These are phyloP conservation scores for Python bivittatus DNA, from an alignment of 2,113 vertebrate genomes.

Conservation along the genomic window DNA sequence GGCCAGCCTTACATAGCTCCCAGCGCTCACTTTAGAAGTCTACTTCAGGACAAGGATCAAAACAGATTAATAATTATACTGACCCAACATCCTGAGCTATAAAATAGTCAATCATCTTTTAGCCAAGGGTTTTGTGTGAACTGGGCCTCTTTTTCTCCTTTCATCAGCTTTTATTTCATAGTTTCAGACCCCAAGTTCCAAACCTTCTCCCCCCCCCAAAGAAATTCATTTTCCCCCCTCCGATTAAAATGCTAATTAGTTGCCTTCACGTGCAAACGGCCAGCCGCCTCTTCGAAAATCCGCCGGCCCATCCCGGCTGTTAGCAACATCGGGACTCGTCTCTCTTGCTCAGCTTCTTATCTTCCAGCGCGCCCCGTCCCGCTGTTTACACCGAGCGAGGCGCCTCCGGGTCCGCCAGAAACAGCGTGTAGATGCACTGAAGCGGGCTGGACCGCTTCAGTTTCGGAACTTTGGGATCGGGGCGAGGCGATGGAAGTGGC, in stretches of 20 bases:
- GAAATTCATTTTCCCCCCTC: conserved; percentile 15
- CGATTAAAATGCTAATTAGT: conserved; percentile 58
- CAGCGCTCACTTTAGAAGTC: background rate
- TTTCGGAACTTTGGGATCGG: background rate
- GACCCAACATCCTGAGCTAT: background rate
- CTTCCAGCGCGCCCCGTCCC: too few species aligned
- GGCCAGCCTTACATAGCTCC: background rate
- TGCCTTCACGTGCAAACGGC: background rate
- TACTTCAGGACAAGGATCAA: background rate
- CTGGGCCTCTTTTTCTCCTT: background rate
- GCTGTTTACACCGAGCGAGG: background rate
- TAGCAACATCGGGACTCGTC: background rate
- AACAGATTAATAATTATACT: background rate
- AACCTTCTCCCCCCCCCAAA: background rate
- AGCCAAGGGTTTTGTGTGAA: background rate
- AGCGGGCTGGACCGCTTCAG: background rate
- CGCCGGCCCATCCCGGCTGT: background rate
- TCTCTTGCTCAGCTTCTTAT: background rate
- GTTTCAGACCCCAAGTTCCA: background rate
- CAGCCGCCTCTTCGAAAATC: background rate
- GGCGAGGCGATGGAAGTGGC: background rate
- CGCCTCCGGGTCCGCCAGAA: background rate
- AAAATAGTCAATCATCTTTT: background rate
- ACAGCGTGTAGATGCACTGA: background rate
- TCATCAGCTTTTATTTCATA: background rate